These are phyloP conservation scores for Orchesella cincta DNA, from an alignment of 1,140 invertebrate species.

Conservation along the genomic window DNA sequence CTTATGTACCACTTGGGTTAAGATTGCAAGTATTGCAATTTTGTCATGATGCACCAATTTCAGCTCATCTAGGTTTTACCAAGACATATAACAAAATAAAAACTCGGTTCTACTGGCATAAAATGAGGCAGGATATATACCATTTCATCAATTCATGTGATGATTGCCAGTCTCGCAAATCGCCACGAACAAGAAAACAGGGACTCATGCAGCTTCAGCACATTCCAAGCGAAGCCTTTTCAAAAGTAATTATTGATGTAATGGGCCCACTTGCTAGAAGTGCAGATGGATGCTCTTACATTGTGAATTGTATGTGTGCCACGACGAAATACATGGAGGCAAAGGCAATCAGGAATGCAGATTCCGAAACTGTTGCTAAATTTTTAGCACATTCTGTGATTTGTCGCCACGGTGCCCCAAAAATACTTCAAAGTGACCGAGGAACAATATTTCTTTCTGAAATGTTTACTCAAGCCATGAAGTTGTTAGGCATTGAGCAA, in stretches of 20 bases:
- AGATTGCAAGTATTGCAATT: neutral
- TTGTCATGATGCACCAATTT: neutral
- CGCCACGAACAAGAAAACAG: neutral
- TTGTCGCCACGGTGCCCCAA: neutral
- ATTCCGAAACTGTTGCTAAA: neutral
- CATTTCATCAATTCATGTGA: neutral
- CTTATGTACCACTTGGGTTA: neutral
- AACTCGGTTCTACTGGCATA: neutral
- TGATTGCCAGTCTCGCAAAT: neutral
- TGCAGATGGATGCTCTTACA: no score
- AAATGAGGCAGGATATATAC: neutral
- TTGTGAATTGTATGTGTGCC: neutral
- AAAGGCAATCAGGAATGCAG: neutral
- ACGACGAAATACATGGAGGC: neutral
- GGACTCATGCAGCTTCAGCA: neutral
- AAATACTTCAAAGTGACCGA: neutral
- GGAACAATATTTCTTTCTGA: neutral
- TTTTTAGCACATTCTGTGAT: neutral
- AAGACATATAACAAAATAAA: neutral
- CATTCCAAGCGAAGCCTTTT: neutral
- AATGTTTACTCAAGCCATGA: neutral
- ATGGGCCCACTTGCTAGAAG: neutral
- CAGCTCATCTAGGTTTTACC: neutral
- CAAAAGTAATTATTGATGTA: neutral
- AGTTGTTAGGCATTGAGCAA: neutral